Evolutionary conservation across 2,113 vertebrate species (phyloP).

Genomic region (Datnioides undecimradiatus): DNA sequence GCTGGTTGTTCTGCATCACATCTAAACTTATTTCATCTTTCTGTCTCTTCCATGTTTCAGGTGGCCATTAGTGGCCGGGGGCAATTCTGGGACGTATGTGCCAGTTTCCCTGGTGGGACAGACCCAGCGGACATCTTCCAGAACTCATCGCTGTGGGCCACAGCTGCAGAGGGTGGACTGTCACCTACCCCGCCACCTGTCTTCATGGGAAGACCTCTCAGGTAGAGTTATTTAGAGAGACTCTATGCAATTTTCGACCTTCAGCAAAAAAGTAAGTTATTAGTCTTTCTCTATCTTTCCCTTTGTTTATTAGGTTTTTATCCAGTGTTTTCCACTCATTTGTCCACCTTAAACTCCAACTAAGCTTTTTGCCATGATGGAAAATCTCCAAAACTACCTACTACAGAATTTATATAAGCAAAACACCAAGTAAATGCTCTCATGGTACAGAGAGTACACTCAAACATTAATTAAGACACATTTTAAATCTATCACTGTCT

Average conservation of each 20-base stretch:
- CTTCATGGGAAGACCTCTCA: slow-evolving; percentile 80
- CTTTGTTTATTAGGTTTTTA: not conserved
- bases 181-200: slow-evolving; percentile 53
- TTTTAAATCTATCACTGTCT: too few species aligned
- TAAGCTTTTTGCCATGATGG: too few species aligned
- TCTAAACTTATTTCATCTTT: not conserved
- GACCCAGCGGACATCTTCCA: slow-evolving; percentile 84
- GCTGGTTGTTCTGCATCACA: not conserved
- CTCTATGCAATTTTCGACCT: not conserved
- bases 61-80: slow-evolving; percentile 80
- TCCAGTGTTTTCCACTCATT: not conserved
- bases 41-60: slow-evolving; percentile 62
- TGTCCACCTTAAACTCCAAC: not conserved
- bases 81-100: slow-evolving; percentile 86
- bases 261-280: not conserved
- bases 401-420: too few species aligned
- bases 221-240: slow-evolving; percentile 62
- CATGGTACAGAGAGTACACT: too few species aligned
- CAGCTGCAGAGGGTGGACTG: slow-evolving; percentile 81
- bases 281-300: not conserved
- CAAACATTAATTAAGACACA: too few species aligned
- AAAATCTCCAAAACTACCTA: too few species aligned
- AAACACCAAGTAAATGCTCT: too few species aligned
- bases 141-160: slow-evolving; percentile 84
- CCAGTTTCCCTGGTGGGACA: slow-evolving; percentile 84